Conservation (phyloP, 2,888 invertebrate species). For the Aphodius granarius region DNA sequence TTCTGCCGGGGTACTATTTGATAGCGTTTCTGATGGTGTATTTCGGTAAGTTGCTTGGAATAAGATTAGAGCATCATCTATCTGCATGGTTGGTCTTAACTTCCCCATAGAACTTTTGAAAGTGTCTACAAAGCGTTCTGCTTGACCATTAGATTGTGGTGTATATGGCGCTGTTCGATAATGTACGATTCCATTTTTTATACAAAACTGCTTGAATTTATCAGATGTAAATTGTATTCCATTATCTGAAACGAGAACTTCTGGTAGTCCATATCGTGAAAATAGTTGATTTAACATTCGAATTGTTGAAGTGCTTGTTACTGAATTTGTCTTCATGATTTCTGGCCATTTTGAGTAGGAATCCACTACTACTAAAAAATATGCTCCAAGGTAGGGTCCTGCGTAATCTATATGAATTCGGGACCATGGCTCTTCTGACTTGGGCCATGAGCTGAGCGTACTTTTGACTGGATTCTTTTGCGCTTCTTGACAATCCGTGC, state of each 20-base stretch:
- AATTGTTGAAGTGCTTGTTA: not conserved
- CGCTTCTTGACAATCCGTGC: constrained; percentile 27
- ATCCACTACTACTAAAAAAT: constrained; percentile 46
- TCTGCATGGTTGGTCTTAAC: not conserved
- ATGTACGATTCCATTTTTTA: constrained; percentile 19
- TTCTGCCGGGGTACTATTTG: constrained; percentile 1
- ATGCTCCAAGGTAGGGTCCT: constrained; percentile 43
- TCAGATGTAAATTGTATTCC: constrained; percentile 31
- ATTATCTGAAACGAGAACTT: constrained; percentile 32
- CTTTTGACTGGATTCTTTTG: constrained; percentile 36
- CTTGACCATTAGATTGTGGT: constrained; percentile 33
- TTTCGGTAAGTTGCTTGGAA: not conserved
- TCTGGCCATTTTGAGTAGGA: constrained; percentile 42
- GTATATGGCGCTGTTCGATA: constrained; percentile 27
- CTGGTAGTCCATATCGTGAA: constrained; percentile 28
- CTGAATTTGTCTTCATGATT: not conserved
- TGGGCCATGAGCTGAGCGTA: constrained; percentile 32
- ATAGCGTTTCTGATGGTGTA: not conserved
- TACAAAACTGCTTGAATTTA: constrained; percentile 28
- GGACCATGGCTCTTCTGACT: constrained; percentile 40
- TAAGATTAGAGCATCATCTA: not conserved
- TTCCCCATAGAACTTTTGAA: constrained; percentile 8
- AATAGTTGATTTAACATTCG: constrained; percentile 33
- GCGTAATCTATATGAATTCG: constrained; percentile 51
- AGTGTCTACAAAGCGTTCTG: constrained; percentile 29